Percentiles rank a stretch among this genome's conserved stretches.
phyloP scores from a whole-genome alignment of 2,888 invertebrate species.

The Diogma glabrata region DNA sequence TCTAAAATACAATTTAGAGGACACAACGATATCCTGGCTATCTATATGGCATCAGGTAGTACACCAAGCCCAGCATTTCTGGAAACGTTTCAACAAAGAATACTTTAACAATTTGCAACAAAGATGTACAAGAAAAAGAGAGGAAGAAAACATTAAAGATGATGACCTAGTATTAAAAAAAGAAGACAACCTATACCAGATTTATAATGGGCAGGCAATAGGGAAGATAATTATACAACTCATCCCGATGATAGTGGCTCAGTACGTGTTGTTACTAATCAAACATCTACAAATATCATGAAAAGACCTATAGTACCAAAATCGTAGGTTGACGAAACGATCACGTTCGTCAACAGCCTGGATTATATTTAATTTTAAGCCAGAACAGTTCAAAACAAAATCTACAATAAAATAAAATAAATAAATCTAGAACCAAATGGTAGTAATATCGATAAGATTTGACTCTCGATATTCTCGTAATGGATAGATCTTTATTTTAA shows the following conservation, averaged over 20 bases:
- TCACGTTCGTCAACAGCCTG: no score
- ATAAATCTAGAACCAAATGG: no score
- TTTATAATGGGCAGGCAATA: background rate
- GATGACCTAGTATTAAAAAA: background rate
- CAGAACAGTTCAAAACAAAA: no score
- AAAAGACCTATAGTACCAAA: background rate
- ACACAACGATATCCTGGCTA: background rate
- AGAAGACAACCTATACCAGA: background rate
- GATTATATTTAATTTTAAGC: no score
- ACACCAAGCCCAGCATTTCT: background rate
- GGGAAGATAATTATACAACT: no score
- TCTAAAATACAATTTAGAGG: no score
- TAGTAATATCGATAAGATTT: no score
- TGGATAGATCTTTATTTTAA: no score
- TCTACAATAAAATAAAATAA: no score
- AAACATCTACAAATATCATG: background rate
- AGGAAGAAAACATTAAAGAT: background rate
- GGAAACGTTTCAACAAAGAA: background rate
- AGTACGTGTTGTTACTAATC: background rate
- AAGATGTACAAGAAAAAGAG: background rate
- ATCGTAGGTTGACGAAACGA: no score
- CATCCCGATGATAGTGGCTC: background rate
- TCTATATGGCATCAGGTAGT: background rate
- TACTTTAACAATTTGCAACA: background rate
- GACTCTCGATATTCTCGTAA: no score